These are phyloP conservation scores for Acanthosepion esculentum DNA, from an alignment of 2,888 invertebrate species.

Conservation along the genomic window DNA sequence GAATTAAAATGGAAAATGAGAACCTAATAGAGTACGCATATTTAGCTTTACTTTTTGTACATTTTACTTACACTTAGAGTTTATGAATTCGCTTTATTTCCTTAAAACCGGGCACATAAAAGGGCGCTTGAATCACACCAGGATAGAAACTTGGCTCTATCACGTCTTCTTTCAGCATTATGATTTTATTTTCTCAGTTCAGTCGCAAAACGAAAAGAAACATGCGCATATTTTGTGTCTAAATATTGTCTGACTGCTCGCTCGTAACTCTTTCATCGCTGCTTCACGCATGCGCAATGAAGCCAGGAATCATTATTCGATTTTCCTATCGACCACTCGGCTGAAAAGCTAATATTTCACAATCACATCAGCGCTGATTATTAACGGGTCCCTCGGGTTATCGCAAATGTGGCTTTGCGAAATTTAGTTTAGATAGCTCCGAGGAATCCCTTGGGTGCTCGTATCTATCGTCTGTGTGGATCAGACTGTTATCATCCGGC, in stretches of 20 bases:
- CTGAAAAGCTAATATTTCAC: background rate
- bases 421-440: background rate
- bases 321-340: background rate
- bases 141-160: too few relatives aligned
- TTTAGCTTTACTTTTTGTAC: too few relatives aligned
- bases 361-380: constrained; percentile 15
- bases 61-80: too few relatives aligned
- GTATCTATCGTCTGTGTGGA: background rate
- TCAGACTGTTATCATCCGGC: background rate
- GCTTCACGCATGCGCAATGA: background rate
- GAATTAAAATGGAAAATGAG: too few relatives aligned
- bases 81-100: too few relatives aligned
- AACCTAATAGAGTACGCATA: too few relatives aligned
- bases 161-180: too few relatives aligned
- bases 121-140: too few relatives aligned
- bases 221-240: background rate
- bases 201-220: too few relatives aligned
- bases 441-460: too few relatives aligned
- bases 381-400: background rate
- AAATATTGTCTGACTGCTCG: background rate
- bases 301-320: background rate
- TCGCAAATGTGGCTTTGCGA: constrained; percentile 13
- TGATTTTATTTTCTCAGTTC: too few relatives aligned
- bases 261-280: background rate
- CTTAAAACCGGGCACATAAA: too few relatives aligned